Conservation (phyloP, 2,797 vertebrate species). For the Eremophila alpestris region DNA sequence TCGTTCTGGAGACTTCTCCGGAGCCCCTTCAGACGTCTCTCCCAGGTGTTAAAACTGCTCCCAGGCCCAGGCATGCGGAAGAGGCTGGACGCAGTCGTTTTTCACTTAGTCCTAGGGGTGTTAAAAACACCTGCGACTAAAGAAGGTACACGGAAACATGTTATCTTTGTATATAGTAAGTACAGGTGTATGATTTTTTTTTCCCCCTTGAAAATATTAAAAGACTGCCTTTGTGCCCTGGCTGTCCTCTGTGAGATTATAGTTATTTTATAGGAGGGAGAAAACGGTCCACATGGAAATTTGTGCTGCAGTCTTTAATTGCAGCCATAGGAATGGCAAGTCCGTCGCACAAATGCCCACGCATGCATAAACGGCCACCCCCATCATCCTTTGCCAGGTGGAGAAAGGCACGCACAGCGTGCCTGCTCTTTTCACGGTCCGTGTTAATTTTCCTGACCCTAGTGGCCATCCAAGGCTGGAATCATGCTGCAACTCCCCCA, state of each 20-base stretch:
- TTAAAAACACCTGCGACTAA: not conserved
- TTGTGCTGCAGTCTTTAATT: not conserved
- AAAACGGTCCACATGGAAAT: not conserved
- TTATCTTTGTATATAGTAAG: not conserved
- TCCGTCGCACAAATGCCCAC: not conserved
- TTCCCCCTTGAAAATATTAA: not conserved
- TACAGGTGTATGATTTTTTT: not conserved
- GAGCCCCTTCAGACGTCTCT: not conserved
- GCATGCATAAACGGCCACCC: no score
- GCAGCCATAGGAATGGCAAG: not conserved
- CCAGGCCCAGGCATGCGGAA: no score
- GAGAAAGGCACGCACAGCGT: not conserved
- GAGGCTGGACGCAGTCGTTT: not conserved
- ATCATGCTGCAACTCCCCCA: not conserved
- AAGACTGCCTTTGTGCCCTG: not conserved
- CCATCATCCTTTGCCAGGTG: not conserved
- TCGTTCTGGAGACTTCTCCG: not conserved
- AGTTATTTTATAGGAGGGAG: not conserved
- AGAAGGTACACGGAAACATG: not conserved
- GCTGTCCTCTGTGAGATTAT: not conserved
- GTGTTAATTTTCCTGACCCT: not conserved
- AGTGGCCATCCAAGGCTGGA: not conserved
- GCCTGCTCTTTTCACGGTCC: not conserved
- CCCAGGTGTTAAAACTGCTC: not conserved
- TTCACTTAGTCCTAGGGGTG: not conserved